Evolutionary conservation across 2,888 invertebrate species (phyloP).

Genomic region (Andricus quercusramuli): DNA sequence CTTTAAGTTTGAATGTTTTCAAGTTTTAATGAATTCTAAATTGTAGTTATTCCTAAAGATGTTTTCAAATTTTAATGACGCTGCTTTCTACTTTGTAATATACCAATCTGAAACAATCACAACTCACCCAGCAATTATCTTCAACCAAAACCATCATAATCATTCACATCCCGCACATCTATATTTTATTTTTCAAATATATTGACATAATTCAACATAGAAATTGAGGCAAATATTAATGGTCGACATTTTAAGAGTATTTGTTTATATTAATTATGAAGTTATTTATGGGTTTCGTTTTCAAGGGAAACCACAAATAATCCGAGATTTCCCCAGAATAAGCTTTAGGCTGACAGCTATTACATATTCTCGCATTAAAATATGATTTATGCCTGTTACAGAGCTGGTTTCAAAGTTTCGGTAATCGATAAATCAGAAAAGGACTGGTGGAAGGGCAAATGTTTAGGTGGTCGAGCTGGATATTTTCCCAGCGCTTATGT

Average conservation of each 20-base stretch:
- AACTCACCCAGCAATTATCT: neutral
- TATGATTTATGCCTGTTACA: slow-evolving; percentile 49
- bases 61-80: neutral
- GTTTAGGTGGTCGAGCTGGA: slow-evolving; percentile 91
- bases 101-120: neutral
- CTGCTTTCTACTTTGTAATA: neutral
- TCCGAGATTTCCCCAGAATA: neutral
- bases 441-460: slow-evolving; percentile 99
- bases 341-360: neutral
- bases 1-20: neutral
- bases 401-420: slow-evolving; percentile 84
- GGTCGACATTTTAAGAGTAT: neutral
- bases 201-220: neutral
- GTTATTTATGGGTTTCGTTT: neutral
- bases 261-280: neutral
- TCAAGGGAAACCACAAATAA: neutral
- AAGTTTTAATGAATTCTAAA: neutral
- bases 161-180: neutral
- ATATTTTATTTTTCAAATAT: neutral
- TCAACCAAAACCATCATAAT: neutral
- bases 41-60: neutral
- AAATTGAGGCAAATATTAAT: slow-evolving; percentile 1
- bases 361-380: neutral
- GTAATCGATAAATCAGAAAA: slow-evolving; percentile 96
- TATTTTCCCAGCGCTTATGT: slow-evolving; percentile 98